Conservation (phyloP, 2,888 invertebrate species). For the Conchocele bisecta region DNA sequence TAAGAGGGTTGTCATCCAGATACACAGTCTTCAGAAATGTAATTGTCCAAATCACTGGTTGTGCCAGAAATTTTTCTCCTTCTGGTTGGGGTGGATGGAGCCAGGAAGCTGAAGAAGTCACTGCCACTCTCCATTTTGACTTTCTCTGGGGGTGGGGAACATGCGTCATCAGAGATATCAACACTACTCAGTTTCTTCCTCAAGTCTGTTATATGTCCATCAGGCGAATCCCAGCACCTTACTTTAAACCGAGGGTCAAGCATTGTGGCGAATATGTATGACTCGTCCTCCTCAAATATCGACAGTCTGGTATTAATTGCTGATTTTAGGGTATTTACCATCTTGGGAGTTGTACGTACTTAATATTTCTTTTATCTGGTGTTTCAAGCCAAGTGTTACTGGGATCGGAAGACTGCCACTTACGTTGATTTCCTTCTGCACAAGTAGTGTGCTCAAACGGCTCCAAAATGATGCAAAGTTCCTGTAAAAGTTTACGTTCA, state of each 20-base stretch:
- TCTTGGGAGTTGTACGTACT: slow-evolving; percentile 23
- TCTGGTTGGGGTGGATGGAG: slow-evolving; percentile 5
- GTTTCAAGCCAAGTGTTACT: slow-evolving; percentile 11
- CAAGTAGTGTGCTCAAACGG: slow-evolving; percentile 2
- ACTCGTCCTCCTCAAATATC: neutral
- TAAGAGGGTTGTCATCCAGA: slow-evolving; percentile 6
- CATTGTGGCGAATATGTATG: slow-evolving; percentile 14
- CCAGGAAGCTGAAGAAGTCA: slow-evolving; percentile 34
- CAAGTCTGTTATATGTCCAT: too few species aligned
- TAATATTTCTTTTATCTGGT: slow-evolving; percentile 13
- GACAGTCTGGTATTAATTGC: neutral
- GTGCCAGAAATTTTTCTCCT: slow-evolving; percentile 1
- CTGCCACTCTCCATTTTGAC: neutral
- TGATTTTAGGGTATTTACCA: slow-evolving; percentile 16
- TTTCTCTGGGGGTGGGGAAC: slow-evolving; percentile 18
- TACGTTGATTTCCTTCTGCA: neutral
- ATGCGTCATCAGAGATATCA: too few species aligned
- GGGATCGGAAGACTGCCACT: slow-evolving; percentile 18
- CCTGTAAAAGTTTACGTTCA: slow-evolving; percentile 1
- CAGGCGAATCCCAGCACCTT: slow-evolving; percentile 21
- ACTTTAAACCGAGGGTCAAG: slow-evolving; percentile 34
- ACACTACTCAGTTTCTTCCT: too few species aligned
- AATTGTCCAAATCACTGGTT: too few species aligned
- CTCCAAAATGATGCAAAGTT: neutral
- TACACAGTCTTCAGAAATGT: too few species aligned